Conservation (phyloP, 92 coral and sea anemone genomes). For the Plumapathes pennacea region DNA sequence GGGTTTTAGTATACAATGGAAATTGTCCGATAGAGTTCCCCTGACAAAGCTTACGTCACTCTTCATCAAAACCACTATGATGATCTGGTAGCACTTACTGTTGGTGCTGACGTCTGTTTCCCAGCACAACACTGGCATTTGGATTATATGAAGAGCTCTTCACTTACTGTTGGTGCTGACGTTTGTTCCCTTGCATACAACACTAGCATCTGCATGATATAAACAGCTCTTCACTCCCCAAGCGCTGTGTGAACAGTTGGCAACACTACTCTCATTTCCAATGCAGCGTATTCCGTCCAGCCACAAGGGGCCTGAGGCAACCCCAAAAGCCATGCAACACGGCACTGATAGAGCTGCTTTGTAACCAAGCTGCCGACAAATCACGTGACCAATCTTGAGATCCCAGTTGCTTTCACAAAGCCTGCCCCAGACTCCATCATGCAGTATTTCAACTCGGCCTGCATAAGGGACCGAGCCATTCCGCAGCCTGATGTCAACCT, state of each 20-base stretch:
- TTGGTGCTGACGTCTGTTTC: too few relatives aligned
- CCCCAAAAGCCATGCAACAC: conserved; percentile 41
- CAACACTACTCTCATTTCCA: conserved; percentile 53
- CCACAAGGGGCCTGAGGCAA: conserved; percentile 4
- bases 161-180: too few relatives aligned
- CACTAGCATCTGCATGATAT: conserved; percentile 7
- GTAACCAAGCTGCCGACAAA: conserved; percentile 57
- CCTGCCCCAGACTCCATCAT: conserved; percentile 59
- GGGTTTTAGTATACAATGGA: too few relatives aligned
- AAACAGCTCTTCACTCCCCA: conserved; percentile 2
- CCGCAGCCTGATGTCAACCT: neutral
- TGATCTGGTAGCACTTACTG: too few relatives aligned
- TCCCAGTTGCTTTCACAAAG: conserved; percentile 42
- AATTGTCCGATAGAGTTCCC: too few relatives aligned
- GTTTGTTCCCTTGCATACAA: conserved; percentile 34
- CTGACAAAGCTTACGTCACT: too few relatives aligned
- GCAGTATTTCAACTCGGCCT: conserved; percentile 48
- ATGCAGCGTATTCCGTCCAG: conserved; percentile 43
- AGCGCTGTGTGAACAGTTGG: conserved; percentile 22
- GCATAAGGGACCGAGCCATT: conserved; percentile 21
- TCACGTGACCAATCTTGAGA: conserved; percentile 47
- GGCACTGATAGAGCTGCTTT: conserved; percentile 52
- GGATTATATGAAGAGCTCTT: too few relatives aligned
- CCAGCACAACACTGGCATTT: too few relatives aligned
- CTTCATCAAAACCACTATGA: too few relatives aligned